These are phyloP conservation scores for Pinna nobilis DNA, from an alignment of 1,140 invertebrate genomes.

Conservation along the genomic window DNA sequence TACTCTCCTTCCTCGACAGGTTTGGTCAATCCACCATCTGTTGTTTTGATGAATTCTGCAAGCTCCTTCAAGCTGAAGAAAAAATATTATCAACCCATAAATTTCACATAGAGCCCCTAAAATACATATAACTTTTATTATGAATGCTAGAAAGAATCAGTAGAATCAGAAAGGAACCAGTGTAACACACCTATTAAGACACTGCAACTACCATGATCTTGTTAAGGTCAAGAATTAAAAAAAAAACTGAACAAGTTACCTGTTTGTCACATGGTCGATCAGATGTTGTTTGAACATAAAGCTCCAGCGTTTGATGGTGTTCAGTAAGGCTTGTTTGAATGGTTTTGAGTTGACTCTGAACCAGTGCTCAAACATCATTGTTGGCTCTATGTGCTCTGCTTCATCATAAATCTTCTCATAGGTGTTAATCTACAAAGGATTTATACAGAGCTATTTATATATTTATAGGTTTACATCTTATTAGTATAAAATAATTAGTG, in stretches of 20 bases:
- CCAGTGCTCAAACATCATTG: slow-evolving; percentile 91
- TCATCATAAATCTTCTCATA: slow-evolving; percentile 92
- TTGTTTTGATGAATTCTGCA: slow-evolving; percentile 79
- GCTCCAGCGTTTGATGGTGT: slow-evolving; percentile 88
- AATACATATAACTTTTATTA: too few species aligned
- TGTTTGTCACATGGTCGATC: slow-evolving; percentile 89
- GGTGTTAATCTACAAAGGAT: slow-evolving; percentile 83
- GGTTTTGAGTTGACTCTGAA: slow-evolving; percentile 89
- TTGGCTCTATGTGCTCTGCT: slow-evolving; percentile 71
- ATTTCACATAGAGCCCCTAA: too few species aligned
- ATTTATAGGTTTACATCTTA: too few species aligned
- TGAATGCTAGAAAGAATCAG: too few species aligned
- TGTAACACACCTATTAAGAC: too few species aligned
- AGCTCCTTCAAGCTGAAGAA: slow-evolving; percentile 76
- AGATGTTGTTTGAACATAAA: slow-evolving; percentile 97
- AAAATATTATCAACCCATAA: not conserved
- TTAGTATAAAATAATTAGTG: too few species aligned
- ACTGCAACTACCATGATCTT: too few species aligned
- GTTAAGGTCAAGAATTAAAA: not conserved
- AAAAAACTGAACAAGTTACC: slow-evolving; percentile 67
- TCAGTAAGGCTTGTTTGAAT: slow-evolving; percentile 74
- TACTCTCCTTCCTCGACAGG: slow-evolving; percentile 77
- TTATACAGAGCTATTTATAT: not conserved
- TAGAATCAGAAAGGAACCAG: too few species aligned
- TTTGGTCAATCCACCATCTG: slow-evolving; percentile 81